Conservation (phyloP, 2,888 invertebrate genomes). For the Saturnia japonica region DNA sequence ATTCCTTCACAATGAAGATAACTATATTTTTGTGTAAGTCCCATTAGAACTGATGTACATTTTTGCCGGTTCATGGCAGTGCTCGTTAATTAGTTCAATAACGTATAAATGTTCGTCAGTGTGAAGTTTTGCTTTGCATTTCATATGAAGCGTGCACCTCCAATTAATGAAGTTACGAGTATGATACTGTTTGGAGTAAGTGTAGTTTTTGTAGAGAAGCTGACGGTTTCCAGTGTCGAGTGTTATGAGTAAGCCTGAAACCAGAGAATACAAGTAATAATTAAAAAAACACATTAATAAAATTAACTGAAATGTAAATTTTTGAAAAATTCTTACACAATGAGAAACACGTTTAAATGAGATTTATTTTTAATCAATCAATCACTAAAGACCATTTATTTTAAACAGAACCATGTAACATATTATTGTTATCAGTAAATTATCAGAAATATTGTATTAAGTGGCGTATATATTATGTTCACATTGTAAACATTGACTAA, state of each 20-base stretch:
- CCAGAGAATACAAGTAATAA: background rate
- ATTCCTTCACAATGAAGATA: too few relatives aligned
- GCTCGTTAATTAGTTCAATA: background rate
- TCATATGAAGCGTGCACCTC: slow-evolving; percentile 38
- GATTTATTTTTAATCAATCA: too few relatives aligned
- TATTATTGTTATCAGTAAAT: too few relatives aligned
- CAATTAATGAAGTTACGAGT: slow-evolving; percentile 32
- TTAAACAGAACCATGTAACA: too few relatives aligned
- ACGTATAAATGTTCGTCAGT: slow-evolving; percentile 2
- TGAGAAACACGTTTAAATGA: too few relatives aligned
- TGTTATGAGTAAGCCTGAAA: slow-evolving; percentile 27
- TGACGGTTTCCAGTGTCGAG: slow-evolving; percentile 33
- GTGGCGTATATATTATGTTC: too few relatives aligned
- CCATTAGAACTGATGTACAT: slow-evolving; percentile 22
- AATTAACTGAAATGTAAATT: background rate
- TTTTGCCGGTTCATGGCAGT: slow-evolving; percentile 5
- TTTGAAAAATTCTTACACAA: background rate
- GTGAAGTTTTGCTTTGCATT: slow-evolving; percentile 33
- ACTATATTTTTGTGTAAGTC: slow-evolving; percentile 19
- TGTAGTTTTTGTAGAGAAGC: slow-evolving; percentile 33
- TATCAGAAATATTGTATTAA: too few relatives aligned
- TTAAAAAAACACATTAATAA: background rate
- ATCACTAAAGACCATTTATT: too few relatives aligned
- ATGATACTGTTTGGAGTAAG: slow-evolving; percentile 38
- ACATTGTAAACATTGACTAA: too few relatives aligned